Evolutionary conservation across 2,888 invertebrate genomes (phyloP), one percentile per base, ranked within the genome.

Genomic region (Alitta virens): DNA sequence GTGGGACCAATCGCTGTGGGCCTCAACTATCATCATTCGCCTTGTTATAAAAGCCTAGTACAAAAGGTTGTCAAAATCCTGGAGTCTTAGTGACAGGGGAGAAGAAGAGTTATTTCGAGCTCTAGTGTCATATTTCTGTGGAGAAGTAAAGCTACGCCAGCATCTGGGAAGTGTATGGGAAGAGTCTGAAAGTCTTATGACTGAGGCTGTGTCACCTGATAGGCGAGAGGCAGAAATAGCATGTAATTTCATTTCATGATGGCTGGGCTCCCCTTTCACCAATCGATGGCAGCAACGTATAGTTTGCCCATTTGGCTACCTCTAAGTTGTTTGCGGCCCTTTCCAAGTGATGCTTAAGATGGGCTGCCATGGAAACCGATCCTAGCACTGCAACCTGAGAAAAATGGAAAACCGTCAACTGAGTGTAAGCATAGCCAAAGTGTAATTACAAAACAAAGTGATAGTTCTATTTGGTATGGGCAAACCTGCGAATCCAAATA

Each of bases 211-310:
- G 56, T 24, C 42, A 56, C 25, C 21, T 16, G 46, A 56, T 38
- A 42, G 25, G n/a, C 27, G 16, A n/a, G 56, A 43, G 18, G 25
- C 42, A 43, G 56, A 18, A 46, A 46, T 46, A 43, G 56, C 56
- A 56, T 56, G 56, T 56, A 56, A 56, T 56, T 56, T 46, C 56
- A 56, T 56, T 56, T 56, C 42, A 56, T 42, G 56, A 43, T 42
- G 26, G 42, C 18, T 23, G 12, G 56, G 18, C 25, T 56, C 38
- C 18, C 23, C 25, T 56, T 56, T 46, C 56, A 26, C 2, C 43
- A 43, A 56, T 56, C 56, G 43, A 43, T 56, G 46, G 16, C 14
- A 5, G 23, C 25, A 3, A 25, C 24, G 43, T 23, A 33, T 18
- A 9, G 56, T 27, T 27, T 38, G 42, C 23, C 40, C 18, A 27